A percentile compares a stretch with the other conserved stretches of the same genome.
phyloP scores from a whole-genome alignment of 2,113 vertebrate genomes.

The Triplophysa rosa region DNA sequence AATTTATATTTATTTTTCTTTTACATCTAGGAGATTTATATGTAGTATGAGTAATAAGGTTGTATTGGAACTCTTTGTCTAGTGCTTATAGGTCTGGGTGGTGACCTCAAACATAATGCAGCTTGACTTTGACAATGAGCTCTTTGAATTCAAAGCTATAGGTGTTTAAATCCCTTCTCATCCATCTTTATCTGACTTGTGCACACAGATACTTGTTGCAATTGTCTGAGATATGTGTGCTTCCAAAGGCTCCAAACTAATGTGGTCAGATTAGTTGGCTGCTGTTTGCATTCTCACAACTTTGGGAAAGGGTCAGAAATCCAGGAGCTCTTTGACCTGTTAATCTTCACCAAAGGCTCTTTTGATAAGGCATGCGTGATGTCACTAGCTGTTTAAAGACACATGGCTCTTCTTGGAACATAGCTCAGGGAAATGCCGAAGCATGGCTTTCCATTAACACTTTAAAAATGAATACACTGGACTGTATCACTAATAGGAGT shows the following conservation, averaged over 20 bases:
- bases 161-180: slow-evolving; percentile 44
- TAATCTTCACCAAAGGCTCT: not conserved
- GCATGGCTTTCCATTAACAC: not conserved
- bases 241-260: slow-evolving; percentile 49
- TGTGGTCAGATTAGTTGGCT: not conserved
- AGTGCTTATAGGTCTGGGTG: slow-evolving; percentile 20
- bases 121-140: slow-evolving; percentile 25
- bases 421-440: not conserved
- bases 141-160: slow-evolving; percentile 6
- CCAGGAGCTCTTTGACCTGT: not conserved
- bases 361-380: not conserved
- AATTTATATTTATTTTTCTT: not conserved
- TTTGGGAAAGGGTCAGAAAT: slow-evolving; percentile 2
- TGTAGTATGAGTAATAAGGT: not conserved
- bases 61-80: slow-evolving; percentile 1
- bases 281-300: not conserved
- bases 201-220: slow-evolving; percentile 47
- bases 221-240: slow-evolving; percentile 41
- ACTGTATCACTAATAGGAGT: not conserved
- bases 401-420: slow-evolving; percentile 3
- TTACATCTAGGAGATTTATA: not conserved
- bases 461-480: not conserved
- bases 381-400: not conserved
- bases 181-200: slow-evolving; percentile 53
- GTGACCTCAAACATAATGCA: slow-evolving; percentile 8